Conservation (phyloP, 2,888 invertebrate genomes). For the Pyrrhia umbra region DNA sequence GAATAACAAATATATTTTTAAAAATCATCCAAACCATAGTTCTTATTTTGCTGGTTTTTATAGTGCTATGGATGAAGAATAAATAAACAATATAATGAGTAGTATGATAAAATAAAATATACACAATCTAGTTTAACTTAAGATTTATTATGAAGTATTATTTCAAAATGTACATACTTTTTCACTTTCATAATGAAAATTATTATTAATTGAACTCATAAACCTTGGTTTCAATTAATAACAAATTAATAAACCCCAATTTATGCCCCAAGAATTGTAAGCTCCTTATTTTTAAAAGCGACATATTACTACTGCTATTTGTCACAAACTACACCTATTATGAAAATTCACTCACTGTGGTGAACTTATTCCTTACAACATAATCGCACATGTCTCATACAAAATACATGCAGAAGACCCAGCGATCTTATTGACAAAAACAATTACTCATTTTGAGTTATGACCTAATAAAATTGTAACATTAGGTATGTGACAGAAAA, state of each 20-base stretch:
- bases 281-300: slow-evolving; percentile 29
- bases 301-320: background rate
- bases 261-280: slow-evolving; percentile 22
- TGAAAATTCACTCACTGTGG: background rate
- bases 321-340: background rate
- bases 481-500: background rate
- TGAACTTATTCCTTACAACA: slow-evolving; percentile 15
- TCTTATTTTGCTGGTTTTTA: slow-evolving; percentile 67
- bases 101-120: slow-evolving; percentile 45
- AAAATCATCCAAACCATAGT: slow-evolving; percentile 68
- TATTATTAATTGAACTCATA: slow-evolving; percentile 35
- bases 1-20: slow-evolving; percentile 67
- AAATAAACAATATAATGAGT: slow-evolving; percentile 11
- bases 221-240: slow-evolving; percentile 32
- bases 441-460: too few relatives aligned
- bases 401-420: background rate
- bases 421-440: background rate
- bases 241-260: slow-evolving; percentile 10
- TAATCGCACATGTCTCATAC: background rate
- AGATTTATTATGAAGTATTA: slow-evolving; percentile 57
- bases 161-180: slow-evolving; percentile 48
- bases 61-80: slow-evolving; percentile 70
- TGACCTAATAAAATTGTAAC: too few relatives aligned
- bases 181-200: slow-evolving; percentile 12
- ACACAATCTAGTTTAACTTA: slow-evolving; percentile 25